phyloP scores from a whole-genome alignment of 2,797 vertebrate species.

The Monodelphis domestica region DNA sequence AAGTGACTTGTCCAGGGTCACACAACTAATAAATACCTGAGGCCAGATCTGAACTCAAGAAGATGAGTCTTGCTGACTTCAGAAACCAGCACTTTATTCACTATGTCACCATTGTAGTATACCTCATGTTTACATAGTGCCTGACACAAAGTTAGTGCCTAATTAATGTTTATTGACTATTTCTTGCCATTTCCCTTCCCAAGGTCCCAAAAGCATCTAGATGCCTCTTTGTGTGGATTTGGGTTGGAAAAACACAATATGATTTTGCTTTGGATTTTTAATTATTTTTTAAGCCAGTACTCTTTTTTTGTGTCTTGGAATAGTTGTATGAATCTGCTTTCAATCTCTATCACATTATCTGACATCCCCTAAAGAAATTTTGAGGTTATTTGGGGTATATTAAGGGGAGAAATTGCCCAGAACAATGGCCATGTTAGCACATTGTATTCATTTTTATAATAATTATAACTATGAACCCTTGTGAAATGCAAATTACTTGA shows the following conservation, averaged over 20 bases:
- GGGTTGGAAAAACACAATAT: not conserved
- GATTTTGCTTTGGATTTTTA: not conserved
- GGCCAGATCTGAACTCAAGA: no score
- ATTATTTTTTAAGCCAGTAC: not conserved
- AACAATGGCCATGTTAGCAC: not conserved
- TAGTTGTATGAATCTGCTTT: not conserved
- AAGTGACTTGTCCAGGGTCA: no score
- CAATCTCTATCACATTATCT: not conserved
- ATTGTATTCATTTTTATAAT: not conserved
- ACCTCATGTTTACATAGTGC: no score
- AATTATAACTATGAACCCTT: slow-evolving; percentile 61
- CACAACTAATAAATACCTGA: no score
- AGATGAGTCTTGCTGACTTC: no score
- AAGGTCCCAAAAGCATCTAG: not conserved
- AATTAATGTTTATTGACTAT: not conserved
- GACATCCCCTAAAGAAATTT: not conserved
- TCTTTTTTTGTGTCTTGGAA: not conserved
- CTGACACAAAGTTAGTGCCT: not conserved
- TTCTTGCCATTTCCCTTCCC: not conserved
- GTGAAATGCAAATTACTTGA: slow-evolving; percentile 57
- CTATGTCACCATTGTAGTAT: no score
- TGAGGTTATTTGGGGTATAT: not conserved
- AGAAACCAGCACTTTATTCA: no score
- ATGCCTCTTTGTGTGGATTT: not conserved
- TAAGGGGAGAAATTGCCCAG: not conserved